Percentiles rank a stretch among this genome's conserved stretches.
phyloP scores from a whole-genome alignment of 1,140 invertebrate genomes.

The Nylanderia fulva region DNA sequence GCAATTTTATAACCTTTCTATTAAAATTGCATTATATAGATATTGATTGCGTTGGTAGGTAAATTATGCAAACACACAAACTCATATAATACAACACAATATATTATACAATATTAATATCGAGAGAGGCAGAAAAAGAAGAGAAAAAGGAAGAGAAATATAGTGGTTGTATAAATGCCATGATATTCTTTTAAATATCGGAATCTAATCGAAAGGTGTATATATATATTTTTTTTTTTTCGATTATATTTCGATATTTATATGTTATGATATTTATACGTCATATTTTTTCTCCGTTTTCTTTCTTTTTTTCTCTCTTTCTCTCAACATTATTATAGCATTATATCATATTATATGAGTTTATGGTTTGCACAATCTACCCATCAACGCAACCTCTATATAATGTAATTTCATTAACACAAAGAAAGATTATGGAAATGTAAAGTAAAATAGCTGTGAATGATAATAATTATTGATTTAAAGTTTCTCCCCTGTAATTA shows the following conservation, averaged over 20 bases:
- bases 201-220: too few species aligned
- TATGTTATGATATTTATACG: not conserved
- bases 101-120: not conserved
- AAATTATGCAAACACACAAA: slow-evolving; percentile 21
- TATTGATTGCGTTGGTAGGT: not conserved
- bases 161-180: not conserved
- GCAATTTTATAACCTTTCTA: slow-evolving; percentile 34
- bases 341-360: slow-evolving; percentile 1
- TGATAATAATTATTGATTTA: slow-evolving; percentile 27
- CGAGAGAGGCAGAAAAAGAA: not conserved
- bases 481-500: slow-evolving; percentile 27
- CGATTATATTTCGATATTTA: not conserved
- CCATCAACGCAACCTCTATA: slow-evolving; percentile 13
- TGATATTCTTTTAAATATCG: not conserved
- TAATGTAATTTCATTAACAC: slow-evolving; percentile 28
- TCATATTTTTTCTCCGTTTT: too few species aligned
- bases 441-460: slow-evolving; percentile 9
- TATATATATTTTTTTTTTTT: too few species aligned
- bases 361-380: slow-evolving; percentile 23
- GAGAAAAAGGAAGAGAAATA: too few species aligned
- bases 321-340: not conserved
- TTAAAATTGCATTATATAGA: slow-evolving; percentile 30
- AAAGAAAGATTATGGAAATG: slow-evolving; percentile 23
- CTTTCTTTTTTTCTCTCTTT: too few species aligned
- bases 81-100: not conserved